Conservation (phyloP, 2,113 vertebrate species). For the Heteronetta atricapilla region DNA sequence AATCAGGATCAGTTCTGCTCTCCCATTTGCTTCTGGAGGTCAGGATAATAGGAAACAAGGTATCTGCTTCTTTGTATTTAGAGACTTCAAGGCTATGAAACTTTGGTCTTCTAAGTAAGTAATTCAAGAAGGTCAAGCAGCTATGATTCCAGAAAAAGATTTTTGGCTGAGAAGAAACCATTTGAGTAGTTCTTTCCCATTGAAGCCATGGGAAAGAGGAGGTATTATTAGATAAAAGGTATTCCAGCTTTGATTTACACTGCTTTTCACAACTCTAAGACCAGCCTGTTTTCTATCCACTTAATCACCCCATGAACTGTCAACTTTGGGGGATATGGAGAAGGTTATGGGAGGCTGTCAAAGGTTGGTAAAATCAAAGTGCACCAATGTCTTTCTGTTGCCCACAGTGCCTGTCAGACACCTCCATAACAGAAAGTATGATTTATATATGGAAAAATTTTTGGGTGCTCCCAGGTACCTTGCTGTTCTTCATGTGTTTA, state of each 20-base stretch:
- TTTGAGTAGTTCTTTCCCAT: neutral
- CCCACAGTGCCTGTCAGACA: neutral
- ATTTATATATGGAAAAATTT: neutral
- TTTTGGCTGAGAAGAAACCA: neutral
- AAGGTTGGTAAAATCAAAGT: neutral
- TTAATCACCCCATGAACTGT: neutral
- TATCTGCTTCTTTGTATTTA: neutral
- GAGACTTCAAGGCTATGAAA: neutral
- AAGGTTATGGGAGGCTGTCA: neutral
- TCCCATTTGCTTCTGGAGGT: neutral
- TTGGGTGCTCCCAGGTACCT: neutral
- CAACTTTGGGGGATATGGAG: neutral
- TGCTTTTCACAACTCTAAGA: neutral
- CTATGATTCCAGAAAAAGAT: neutral
- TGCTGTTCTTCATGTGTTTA: neutral
- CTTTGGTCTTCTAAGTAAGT: neutral
- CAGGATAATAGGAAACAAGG: neutral
- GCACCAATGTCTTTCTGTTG: neutral
- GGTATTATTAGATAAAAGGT: neutral
- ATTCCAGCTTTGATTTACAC: neutral
- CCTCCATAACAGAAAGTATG: fast-evolving
- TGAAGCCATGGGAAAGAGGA: neutral
- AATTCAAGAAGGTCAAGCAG: neutral
- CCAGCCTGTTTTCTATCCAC: neutral
- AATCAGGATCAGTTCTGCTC: neutral